Evolutionary conservation across 2,797 vertebrate species (phyloP).

Genomic region (Salmo trutta): DNA sequence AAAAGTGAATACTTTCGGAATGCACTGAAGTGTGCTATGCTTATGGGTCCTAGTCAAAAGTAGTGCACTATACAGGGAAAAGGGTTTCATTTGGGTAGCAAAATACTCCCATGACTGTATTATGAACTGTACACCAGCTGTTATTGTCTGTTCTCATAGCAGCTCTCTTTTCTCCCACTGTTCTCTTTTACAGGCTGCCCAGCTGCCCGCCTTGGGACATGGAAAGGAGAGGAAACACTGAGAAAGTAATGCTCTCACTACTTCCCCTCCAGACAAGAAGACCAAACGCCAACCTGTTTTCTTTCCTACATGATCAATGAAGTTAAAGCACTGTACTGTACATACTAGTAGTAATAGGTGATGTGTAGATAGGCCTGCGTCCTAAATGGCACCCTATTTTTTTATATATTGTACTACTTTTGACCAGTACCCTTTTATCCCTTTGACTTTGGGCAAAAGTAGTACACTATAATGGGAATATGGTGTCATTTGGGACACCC

Average conservation of each 20-base stretch:
- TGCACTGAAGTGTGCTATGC: too few relatives aligned
- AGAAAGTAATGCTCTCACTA: not conserved
- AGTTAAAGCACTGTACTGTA: not conserved
- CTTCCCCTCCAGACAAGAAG: slow-evolving; percentile 9
- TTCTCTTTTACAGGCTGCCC: not conserved
- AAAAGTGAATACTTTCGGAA: too few relatives aligned
- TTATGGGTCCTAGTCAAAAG: too few relatives aligned
- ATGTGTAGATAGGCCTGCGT: not conserved
- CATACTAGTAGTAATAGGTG: not conserved
- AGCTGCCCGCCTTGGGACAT: not conserved
- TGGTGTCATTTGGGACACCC: not conserved
- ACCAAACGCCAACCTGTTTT: not conserved
- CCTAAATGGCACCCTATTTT: not conserved
- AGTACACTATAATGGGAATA: not conserved
- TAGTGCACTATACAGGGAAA: too few relatives aligned
- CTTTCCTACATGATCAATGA: not conserved
- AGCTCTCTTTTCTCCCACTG: not conserved
- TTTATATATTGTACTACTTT: not conserved
- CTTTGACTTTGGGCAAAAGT: not conserved
- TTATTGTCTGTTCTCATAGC: not conserved
- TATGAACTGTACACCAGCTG: not conserved
- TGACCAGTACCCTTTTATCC: not conserved
- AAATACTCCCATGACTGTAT: not conserved
- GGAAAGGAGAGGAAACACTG: not conserved
- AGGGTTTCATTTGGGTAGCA: too few relatives aligned